Percentiles rank a stretch among this genome's conserved stretches.
Conservation (phyloP, 2,888 invertebrate species). For the Tachina fera region DNA sequence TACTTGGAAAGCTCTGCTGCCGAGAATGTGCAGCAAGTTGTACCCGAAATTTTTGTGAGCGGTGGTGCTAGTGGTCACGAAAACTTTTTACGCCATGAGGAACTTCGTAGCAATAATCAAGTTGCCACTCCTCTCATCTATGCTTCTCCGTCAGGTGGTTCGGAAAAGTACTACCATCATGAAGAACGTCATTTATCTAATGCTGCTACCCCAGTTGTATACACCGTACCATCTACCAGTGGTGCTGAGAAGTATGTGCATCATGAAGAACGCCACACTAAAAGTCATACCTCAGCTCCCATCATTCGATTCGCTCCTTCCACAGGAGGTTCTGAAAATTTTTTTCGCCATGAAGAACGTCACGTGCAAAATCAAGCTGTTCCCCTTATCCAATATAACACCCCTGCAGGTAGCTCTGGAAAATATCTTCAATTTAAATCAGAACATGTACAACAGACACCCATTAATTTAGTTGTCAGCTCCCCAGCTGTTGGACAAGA, state of each 20-base stretch:
- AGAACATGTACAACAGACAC: conserved; percentile 70
- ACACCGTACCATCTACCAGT: conserved; percentile 68
- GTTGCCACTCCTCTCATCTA: conserved; percentile 62
- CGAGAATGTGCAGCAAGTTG: conserved; percentile 72
- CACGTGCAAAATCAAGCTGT: conserved; percentile 71
- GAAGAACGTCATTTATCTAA: conserved; percentile 69
- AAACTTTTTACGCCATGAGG: conserved; percentile 68
- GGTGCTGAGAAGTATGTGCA: conserved; percentile 78
- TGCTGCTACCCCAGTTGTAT: conserved; percentile 63
- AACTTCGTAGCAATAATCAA: conserved; percentile 69
- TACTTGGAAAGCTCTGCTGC: conserved; percentile 69
- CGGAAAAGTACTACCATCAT: conserved; percentile 72
- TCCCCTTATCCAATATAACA: conserved; percentile 71
- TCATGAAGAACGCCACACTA: conserved; percentile 76
- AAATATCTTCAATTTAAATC: conserved; percentile 73
- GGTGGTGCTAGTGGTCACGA: conserved; percentile 71
- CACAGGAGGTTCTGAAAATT: conserved; percentile 76
- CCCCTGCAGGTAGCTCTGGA: conserved; percentile 73
- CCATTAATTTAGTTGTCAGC: conserved; percentile 53
- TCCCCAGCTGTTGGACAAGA: conserved; percentile 74
- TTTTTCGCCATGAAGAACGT: conserved; percentile 75
- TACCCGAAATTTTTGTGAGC: conserved; percentile 72
- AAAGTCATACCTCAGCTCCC: conserved; percentile 71
- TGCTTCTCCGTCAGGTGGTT: conserved; percentile 57
- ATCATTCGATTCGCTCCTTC: conserved; percentile 74